Evolutionary conservation across 2,888 invertebrate species (phyloP), one percentile per base, ranked within the genome.

Genomic region (Lithophane leautieri): DNA sequence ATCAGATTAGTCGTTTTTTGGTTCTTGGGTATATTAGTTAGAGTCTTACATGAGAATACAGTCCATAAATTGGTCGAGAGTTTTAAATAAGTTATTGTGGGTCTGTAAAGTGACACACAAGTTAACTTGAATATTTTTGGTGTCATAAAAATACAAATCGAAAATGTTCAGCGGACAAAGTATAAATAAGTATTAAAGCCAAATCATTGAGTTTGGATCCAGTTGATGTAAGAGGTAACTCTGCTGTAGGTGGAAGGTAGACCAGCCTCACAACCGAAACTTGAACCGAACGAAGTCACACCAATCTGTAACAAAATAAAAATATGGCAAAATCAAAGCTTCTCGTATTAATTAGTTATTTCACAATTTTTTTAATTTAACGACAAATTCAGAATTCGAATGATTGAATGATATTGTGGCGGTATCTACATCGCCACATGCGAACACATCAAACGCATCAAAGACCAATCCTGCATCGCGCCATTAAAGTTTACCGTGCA

Each of bases 201-300:
- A 66, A 12, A 40, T 75, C 76, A 82, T 82, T 73, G 63, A 61
- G 82, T 60, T 63, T 34, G 50, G 14, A 82, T 81, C 82, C 85
- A 82, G 47, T 70, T 28, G 42, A 84, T 12, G 69, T 60, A 84
- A 34, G 85, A 76, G 8, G 81, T 63, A 52, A 84, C 72, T 50
- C 82, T 70, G 50, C 40, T 70, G 63, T 68, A 84, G 34, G 56
- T 82, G 44, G 82, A 56, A 11, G 82, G 82, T 0, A 34, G 61
- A 22, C 70, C 82, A 3, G 25, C 58, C 2, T 60, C 56, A 16
- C 82, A 82, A 34, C 70, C 66, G 1, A 0, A 0, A 8, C 19
- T 8, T 14, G 69, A 61, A 19, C 82, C 76, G 50, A 82, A 82
- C 34, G 81, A 82, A 22, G 56, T 16, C 3, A 84, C 54, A 62